These are phyloP conservation scores for Leptosomus discolor DNA, from an alignment of 2,113 vertebrate species.

Conservation along the genomic window DNA sequence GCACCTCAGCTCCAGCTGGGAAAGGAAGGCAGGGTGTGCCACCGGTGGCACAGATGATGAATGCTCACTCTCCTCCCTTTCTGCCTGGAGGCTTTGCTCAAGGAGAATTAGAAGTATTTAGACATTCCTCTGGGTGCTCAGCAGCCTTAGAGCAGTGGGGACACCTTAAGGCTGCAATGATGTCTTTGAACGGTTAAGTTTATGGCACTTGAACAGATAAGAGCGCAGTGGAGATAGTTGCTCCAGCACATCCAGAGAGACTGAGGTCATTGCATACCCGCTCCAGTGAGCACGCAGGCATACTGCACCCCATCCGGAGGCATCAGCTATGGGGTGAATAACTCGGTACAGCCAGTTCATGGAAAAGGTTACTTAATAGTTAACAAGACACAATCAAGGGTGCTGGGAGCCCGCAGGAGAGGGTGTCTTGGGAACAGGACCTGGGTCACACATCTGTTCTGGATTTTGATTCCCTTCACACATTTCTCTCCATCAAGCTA, in stretches of 20 bases:
- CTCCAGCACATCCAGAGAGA: neutral
- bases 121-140: neutral
- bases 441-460: neutral
- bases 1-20: neutral
- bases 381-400: neutral
- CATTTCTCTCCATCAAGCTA: neutral
- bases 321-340: neutral
- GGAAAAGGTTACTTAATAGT: neutral
- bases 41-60: neutral
- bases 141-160: constrained; percentile 7
- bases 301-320: neutral
- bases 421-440: neutral
- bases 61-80: neutral
- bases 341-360: neutral
- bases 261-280: neutral
- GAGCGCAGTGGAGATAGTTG: neutral
- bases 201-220: neutral
- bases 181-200: neutral
- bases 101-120: neutral
- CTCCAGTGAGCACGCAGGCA: neutral
- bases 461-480: neutral
- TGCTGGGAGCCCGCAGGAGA: neutral
- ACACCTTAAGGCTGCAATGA: constrained; percentile 11
- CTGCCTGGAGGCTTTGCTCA: neutral
- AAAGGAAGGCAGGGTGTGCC: neutral